phyloP scores from a whole-genome alignment of 2,113 vertebrate genomes.

The Podarcis muralis region DNA sequence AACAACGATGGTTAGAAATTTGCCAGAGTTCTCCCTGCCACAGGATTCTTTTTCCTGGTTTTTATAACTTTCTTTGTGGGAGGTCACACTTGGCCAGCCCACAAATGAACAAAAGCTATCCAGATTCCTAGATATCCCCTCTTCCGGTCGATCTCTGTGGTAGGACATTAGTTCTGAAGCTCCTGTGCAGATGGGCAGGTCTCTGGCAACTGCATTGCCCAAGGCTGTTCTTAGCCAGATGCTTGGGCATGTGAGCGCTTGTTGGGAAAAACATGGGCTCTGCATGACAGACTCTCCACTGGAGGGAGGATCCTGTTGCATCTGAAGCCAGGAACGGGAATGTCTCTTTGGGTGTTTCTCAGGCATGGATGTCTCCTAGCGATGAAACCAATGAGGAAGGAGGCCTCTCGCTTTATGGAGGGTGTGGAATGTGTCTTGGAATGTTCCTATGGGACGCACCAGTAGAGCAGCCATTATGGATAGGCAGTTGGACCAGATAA shows the following conservation, averaged over 20 bases:
- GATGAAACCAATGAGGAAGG: neutral
- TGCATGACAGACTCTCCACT: neutral
- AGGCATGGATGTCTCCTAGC: neutral
- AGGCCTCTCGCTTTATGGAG: neutral
- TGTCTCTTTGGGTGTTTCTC: neutral
- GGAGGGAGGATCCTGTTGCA: slow-evolving; percentile 1
- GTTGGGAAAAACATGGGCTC: no score
- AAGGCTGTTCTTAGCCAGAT: neutral
- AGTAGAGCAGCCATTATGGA: neutral
- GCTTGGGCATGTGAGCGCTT: neutral
- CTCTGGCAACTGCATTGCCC: neutral
- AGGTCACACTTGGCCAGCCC: neutral
- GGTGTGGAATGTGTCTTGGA: neutral
- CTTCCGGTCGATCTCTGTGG: neutral
- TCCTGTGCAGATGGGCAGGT: neutral
- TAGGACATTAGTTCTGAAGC: neutral
- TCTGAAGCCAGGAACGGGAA: neutral
- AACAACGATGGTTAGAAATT: neutral
- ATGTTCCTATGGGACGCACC: neutral
- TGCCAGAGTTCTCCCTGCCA: neutral
- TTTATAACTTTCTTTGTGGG: neutral
- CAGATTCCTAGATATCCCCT: neutral
- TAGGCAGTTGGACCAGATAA: neutral
- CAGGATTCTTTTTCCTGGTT: neutral
- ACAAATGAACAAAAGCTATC: neutral